Evolutionary conservation across 2,797 vertebrate genomes (phyloP).

Genomic region (Sebastes trivittatus): DNA sequence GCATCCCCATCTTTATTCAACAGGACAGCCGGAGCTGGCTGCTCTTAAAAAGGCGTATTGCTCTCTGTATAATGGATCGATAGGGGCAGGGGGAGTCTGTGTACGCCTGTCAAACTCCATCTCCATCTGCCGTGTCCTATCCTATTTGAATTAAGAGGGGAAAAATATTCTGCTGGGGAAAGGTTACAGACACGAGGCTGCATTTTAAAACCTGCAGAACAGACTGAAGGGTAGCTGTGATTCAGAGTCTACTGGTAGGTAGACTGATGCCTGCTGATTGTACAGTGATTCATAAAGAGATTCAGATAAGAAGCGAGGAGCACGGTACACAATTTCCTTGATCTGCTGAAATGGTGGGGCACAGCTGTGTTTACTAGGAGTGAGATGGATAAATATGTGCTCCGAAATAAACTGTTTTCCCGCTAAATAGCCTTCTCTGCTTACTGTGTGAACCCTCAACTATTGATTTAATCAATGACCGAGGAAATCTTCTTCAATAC

Average conservation of each 20-base stretch:
- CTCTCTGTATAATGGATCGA: conserved; percentile 59
- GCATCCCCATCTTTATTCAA: conserved; percentile 60
- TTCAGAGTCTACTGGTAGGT: conserved; percentile 27
- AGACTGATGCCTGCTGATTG: conserved; percentile 20
- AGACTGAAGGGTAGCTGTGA: conserved; percentile 9
- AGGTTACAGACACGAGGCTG: conserved; percentile 50
- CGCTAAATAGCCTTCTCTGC: not conserved
- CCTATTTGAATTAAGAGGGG: conserved; percentile 27
- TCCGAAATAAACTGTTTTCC: not conserved
- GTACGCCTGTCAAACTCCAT: conserved; percentile 61
- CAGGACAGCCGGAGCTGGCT: conserved; percentile 38
- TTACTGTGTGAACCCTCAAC: not conserved
- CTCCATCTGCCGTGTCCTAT: conserved; percentile 30
- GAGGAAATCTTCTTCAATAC: not conserved
- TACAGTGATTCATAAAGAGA: conserved; percentile 22
- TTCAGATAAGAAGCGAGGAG: not conserved
- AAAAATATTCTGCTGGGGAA: conserved; percentile 35
- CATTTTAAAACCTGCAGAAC: conserved; percentile 39
- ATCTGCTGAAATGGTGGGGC: not conserved
- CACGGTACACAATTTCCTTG: not conserved
- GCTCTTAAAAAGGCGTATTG: conserved; percentile 48
- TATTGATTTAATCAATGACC: not conserved
- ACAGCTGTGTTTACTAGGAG: conserved; percentile 17
- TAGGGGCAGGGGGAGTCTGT: conserved; percentile 25
- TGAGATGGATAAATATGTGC: not conserved